phyloP scores from a whole-genome alignment of 2,797 vertebrate genomes.

The Myotis findleyi region DNA sequence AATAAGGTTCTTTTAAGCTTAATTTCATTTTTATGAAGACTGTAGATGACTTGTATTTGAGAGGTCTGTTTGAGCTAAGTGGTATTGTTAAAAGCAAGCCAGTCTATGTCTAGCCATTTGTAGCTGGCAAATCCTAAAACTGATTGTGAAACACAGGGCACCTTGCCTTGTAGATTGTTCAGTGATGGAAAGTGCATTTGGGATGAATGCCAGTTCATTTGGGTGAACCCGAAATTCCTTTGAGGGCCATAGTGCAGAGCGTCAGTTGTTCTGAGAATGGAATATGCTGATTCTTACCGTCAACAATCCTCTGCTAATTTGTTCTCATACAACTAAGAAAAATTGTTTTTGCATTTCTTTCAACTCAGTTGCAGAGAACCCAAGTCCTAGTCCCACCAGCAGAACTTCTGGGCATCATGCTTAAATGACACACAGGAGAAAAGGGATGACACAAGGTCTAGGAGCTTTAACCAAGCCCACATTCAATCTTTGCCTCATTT shows the following conservation, averaged over 20 bases:
- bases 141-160: background rate
- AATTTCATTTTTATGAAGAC: background rate
- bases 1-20: background rate
- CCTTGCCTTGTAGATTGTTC: background rate
- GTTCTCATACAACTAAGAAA: background rate
- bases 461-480: background rate
- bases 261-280: background rate
- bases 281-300: background rate
- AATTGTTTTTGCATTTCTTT: background rate
- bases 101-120: background rate
- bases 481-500: background rate
- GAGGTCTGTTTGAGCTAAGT: background rate
- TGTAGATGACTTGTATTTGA: background rate
- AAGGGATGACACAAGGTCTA: background rate
- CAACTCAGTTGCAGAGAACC: background rate
- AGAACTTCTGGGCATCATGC: background rate
- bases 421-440: background rate
- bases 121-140: background rate
- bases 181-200: background rate
- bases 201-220: background rate
- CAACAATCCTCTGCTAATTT: background rate
- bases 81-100: conserved; percentile 27
- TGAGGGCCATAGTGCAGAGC: background rate
- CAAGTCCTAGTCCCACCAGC: background rate
- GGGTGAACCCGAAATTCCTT: background rate